Evolutionary conservation across 2,888 invertebrate genomes (phyloP), one percentile per base, ranked within the genome.

Genomic region (Sphaerophoria taeniata): DNA sequence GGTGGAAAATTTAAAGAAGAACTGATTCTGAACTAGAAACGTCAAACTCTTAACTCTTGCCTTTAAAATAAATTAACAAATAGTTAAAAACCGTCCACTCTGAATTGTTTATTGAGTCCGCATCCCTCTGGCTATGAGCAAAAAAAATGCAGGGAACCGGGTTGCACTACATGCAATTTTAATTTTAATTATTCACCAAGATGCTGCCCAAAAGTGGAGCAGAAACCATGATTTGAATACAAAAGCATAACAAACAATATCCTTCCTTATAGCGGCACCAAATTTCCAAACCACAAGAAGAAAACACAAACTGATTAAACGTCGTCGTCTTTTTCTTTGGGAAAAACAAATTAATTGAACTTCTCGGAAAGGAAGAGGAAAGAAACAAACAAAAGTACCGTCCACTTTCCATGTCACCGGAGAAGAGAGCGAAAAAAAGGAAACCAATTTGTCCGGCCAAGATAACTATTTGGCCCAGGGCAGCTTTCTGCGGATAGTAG

Each of bases 331-430:
- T 79, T 69, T 67, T 24, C 24, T 24, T 24, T 1, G 24, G n/a
- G 60, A 60, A 31, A 53, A 61, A 47, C 67, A 60, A 79, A 79
- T 74, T 74, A 79, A 79, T 79, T 79, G 73, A 79, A 79, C 74
- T 55, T 60, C 47, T 53, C 67, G 58, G 69, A 39, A 12, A 69
- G 67, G 49, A 63, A 47, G 33, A 45, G 24, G 24, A n/a, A n/a
- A 43, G 24, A 9, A 9, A 43, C 6, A 43, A 53, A 60, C 67
- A 69, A 31, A 43, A 60, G 45, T 39, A 79, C 36, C 58, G 73
- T 78, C 67, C 79, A 49, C 79, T 69, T 43, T 61, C 74, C 79
- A 60, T 79, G 79, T 79, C 73, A 69, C 53, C 51, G 74, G 53
- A 69, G 43, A 65, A 69, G 55, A 76, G 73, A 73, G n/a, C n/a